Percentiles rank a stretch among this genome's conserved stretches.
These are phyloP conservation scores for Dolomedes plantarius DNA, from an alignment of 2,888 invertebrate species.

Conservation along the genomic window DNA sequence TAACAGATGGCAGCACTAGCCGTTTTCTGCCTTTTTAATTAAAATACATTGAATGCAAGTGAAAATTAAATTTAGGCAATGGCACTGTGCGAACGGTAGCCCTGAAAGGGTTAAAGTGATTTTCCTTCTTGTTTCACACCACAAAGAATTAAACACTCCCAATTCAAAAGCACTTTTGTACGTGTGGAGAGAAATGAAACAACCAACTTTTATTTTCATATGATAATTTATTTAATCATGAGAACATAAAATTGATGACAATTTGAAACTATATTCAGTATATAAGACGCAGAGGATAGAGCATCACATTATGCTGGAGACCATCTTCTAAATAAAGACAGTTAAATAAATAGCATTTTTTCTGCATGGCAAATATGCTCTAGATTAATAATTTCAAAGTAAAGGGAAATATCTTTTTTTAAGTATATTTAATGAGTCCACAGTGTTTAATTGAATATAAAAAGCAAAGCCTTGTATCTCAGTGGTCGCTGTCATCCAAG, in stretches of 20 bases:
- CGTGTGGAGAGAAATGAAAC: too few relatives aligned
- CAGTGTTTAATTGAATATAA: neutral
- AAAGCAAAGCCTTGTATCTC: constrained; percentile 12
- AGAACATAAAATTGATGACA: constrained; percentile 5
- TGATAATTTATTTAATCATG: constrained; percentile 9
- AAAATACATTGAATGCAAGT: too few relatives aligned
- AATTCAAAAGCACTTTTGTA: too few relatives aligned
- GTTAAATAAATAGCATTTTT: neutral
- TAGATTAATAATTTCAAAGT: neutral
- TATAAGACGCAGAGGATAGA: neutral
- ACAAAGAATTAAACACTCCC: too few relatives aligned
- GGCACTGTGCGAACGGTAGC: too few relatives aligned
- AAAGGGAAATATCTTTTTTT: neutral
- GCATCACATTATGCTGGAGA: constrained; percentile 2
- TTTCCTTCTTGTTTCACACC: too few relatives aligned
- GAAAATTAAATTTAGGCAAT: too few relatives aligned
- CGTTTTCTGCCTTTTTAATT: too few relatives aligned
- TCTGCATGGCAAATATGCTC: neutral
- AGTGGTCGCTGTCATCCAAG: constrained; percentile 63
- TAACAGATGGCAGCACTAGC: too few relatives aligned
- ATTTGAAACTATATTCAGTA: neutral
- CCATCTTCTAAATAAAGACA: neutral
- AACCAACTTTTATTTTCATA: neutral
- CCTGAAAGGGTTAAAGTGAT: too few relatives aligned
- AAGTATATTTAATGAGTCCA: neutral